These are phyloP conservation scores for Drosophila nr. perissopoda DNA, from an alignment of 2,888 invertebrate genomes.

Conservation along the genomic window DNA sequence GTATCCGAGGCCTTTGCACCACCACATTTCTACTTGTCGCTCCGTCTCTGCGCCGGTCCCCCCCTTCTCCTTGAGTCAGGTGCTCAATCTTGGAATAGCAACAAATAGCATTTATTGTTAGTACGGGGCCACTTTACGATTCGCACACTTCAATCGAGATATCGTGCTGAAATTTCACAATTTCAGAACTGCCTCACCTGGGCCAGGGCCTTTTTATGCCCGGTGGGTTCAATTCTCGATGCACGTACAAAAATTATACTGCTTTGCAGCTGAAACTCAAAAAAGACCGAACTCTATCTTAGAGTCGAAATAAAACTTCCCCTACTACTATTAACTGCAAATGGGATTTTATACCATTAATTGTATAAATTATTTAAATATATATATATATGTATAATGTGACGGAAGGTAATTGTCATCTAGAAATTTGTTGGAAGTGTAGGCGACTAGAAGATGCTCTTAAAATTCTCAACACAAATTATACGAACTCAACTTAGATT, in stretches of 20 bases:
- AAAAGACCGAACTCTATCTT: constrained; percentile 17
- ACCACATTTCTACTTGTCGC: constrained; percentile 3
- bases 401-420: constrained; percentile 1
- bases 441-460: not conserved
- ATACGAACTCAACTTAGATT: not conserved
- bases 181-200: constrained; percentile 43
- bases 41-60: not conserved
- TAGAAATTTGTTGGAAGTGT: not conserved
- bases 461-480: not conserved
- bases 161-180: constrained; percentile 76
- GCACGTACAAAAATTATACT: constrained; percentile 56
- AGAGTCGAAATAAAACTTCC: not conserved
- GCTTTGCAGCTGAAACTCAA: constrained; percentile 12
- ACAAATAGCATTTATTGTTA: constrained; percentile 33
- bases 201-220: constrained; percentile 47
- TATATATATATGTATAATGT: not conserved
- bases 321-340: not conserved
- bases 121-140: constrained; percentile 54
- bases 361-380: not conserved
- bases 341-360: constrained; percentile 5
- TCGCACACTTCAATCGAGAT: constrained; percentile 56
- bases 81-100: constrained; percentile 32
- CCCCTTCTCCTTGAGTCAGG: not conserved
- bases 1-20: constrained; percentile 38
- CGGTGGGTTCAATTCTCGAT: constrained; percentile 33